Evolutionary conservation across 2,888 invertebrate genomes (phyloP), one percentile per base, ranked within the genome.

Genomic region (Xanthia icteritia): DNA sequence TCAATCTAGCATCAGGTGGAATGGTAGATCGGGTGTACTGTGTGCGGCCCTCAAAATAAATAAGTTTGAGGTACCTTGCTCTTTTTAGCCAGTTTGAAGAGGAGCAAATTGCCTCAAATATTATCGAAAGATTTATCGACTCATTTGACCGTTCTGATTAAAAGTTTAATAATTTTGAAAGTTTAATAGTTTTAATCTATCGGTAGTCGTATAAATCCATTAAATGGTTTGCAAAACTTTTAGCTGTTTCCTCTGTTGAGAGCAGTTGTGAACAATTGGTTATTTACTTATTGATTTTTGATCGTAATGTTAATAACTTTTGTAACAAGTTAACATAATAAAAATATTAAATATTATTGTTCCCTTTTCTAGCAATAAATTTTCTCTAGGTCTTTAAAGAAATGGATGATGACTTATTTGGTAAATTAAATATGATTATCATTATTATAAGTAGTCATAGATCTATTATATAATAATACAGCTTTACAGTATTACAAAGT

Each of bases 111-210:
- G 15, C 13, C 42, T 56, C 17, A 64, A 36, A 56, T 56, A 56
- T 58, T 58, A 70, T 78, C 8, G 20, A 48, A 48, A 39, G 17
- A 27, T 61, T 61, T 51, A 77, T 61, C 27, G 36, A 39, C n/a
- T 67, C 31, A 45, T 81, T 67, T 51, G 36, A n/a, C 27, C 36
- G 36, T 60, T 66, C 65, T 42, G 42, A 82, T 73, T 54, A 65
- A 76, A 76, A 69, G 27, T 73, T 73, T 58, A 68, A 78, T 56
- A 45, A 65, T 65, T 72, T 61, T 23, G 9, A 39, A 76, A n/a
- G n/a, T n/a, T n/a, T n/a, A n/a, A n/a, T n/a, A n/a, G n/a, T n/a
- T 54, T n/a, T 67, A 27, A 48, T n/a, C 13, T 17, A 45, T 64
- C 54, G 42, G 11, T 39, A 45, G 0, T 27, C 23, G 23, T 45